phyloP scores from a whole-genome alignment of 2,113 vertebrate species.

The Lethenteron camtschaticum region DNA sequence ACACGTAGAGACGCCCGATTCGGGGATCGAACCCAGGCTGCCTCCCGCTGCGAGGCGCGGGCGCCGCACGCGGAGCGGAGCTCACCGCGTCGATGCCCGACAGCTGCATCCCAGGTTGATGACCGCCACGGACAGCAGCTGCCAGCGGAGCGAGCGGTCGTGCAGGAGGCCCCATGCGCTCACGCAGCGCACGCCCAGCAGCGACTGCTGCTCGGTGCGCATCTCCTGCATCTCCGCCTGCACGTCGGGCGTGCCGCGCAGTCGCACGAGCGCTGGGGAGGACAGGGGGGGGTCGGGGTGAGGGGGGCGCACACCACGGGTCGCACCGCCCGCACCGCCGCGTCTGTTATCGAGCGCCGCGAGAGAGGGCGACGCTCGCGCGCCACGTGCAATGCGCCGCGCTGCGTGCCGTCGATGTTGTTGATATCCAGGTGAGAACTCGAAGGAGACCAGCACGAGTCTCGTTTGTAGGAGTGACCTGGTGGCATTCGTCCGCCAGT shows the following conservation, averaged over 20 bases:
- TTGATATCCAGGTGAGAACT: no score
- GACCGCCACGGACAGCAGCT: slow-evolving; percentile 40
- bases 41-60: no score
- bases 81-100: slow-evolving; percentile 64
- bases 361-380: no score
- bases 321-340: no score
- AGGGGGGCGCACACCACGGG: background rate
- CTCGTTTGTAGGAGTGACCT: no score
- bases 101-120: slow-evolving; percentile 63
- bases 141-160: slow-evolving; percentile 38
- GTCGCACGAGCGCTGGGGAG: slow-evolving; percentile 30
- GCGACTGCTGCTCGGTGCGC: slow-evolving; percentile 39
- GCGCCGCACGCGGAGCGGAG: background rate
- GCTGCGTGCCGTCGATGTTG: no score
- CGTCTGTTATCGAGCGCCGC: no score
- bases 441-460: no score
- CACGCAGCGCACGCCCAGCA: slow-evolving; percentile 28
- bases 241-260: slow-evolving; percentile 28
- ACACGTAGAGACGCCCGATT: no score
- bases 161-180: slow-evolving; percentile 30
- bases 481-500: no score
- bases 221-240: slow-evolving; percentile 50
- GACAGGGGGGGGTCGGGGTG: background rate
- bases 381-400: no score
- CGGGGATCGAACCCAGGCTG: background rate